Evolutionary conservation across 1,140 invertebrate species (phyloP).

Genomic region (Camponotus pennsylvanicus): DNA sequence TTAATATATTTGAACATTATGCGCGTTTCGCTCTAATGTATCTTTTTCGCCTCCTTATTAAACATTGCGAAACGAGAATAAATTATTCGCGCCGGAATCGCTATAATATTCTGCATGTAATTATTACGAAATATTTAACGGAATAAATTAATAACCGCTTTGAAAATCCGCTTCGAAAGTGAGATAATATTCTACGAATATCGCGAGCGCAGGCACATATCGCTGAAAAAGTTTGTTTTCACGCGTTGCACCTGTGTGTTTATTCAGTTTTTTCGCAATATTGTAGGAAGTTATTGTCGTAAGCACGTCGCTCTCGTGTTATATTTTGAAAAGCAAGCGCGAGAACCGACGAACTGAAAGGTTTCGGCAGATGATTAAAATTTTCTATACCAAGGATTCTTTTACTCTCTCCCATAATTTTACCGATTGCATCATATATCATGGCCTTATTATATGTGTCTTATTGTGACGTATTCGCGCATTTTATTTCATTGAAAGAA

Average conservation of each 20-base stretch:
- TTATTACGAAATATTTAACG: not conserved
- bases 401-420: constrained; percentile 16
- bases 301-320: constrained; percentile 2
- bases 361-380: constrained; percentile 65
- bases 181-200: not conserved
- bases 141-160: constrained; percentile 15
- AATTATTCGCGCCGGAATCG: constrained; percentile 12
- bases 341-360: constrained; percentile 57
- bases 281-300: constrained; percentile 60
- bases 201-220: not conserved
- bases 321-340: constrained; percentile 42
- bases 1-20: not conserved
- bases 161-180: not conserved
- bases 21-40: not conserved
- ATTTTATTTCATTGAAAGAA: not conserved
- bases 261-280: constrained; percentile 48
- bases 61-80: not conserved
- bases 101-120: not conserved
- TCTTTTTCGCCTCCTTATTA: not conserved
- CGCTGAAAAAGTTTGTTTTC: constrained; percentile 22
- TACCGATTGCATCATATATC: not conserved
- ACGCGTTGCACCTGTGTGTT: constrained; percentile 9
- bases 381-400: constrained; percentile 18
- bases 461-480: not conserved
- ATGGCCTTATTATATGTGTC: not conserved